These are phyloP conservation scores for Phymorhynchus buccinoides DNA, from an alignment of 1,140 invertebrate species.

Conservation along the genomic window DNA sequence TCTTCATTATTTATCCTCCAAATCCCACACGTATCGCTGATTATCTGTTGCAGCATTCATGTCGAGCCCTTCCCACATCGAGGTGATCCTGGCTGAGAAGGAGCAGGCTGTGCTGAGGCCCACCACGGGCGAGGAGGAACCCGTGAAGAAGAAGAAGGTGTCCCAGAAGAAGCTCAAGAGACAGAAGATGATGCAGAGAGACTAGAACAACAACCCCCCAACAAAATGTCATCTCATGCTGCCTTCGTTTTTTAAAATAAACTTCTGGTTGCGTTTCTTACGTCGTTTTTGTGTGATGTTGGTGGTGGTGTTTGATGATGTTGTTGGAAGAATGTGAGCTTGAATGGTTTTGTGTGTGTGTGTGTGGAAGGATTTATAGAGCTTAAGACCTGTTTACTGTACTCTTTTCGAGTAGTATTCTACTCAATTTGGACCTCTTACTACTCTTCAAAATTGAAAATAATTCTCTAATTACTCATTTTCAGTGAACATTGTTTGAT, in stretches of 20 bases:
- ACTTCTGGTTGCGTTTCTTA: background rate
- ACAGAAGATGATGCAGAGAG: constrained; percentile 73
- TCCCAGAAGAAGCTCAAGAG: constrained; percentile 74
- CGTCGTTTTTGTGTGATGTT: background rate
- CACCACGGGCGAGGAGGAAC: constrained; percentile 79
- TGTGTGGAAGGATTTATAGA: too few relatives aligned
- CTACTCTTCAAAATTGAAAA: too few relatives aligned
- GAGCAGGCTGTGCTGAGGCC: constrained; percentile 92
- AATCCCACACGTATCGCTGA: too few relatives aligned
- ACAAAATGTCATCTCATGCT: too few relatives aligned
- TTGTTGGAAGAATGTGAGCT: background rate
- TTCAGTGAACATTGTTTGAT: too few relatives aligned
- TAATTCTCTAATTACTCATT: too few relatives aligned
- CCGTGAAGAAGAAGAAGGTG: constrained; percentile 78
- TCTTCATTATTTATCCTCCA: too few relatives aligned
- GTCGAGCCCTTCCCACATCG: constrained; percentile 99
- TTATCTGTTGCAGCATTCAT: constrained; percentile 89
- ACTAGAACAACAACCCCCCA: too few relatives aligned
- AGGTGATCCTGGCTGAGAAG: constrained; percentile 96
- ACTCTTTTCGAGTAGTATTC: too few relatives aligned
- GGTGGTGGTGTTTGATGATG: background rate
- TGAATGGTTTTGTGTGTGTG: too few relatives aligned
- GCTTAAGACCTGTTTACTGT: too few relatives aligned
- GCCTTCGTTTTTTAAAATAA: background rate
- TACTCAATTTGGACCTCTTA: too few relatives aligned